Evolutionary conservation across 1,140 invertebrate genomes (phyloP), one percentile per base, ranked within the genome.

Genomic region (Drosophila jambulina): DNA sequence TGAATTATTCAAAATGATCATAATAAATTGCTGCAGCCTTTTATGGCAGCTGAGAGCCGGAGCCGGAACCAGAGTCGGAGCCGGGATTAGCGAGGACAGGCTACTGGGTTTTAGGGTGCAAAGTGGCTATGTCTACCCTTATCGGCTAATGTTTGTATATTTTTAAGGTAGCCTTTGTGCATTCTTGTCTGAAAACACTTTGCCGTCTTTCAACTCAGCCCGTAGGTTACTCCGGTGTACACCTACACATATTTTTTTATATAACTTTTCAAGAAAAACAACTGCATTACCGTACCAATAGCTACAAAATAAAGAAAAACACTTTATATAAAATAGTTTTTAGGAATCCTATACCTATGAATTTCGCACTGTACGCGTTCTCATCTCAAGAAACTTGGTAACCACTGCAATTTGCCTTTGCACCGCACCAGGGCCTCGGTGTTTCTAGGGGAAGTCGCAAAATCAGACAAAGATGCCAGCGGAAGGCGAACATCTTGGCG

Each of bases 1-100:
- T 82, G 79, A 82, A 74, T 85, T 70, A 83, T 80, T 75, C 68
- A 63, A 74, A 80, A 71, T 83, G 71, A 80, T 84, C 72, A 78
- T 80, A 80, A 87, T 87, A 87, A 87, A 87, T 88, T 80, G 54
- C 40, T 68, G 78, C 68, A 69, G 69, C 60, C 67, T 45, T 69
- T 69, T 69, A 64, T 54, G 48, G 58, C 54, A 71, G 65, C 60
- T 57, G 45, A 40, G n/a, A 32, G 32, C 38, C 43, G 40, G 15
- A 27, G 9, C 25, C 17, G 25, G 27, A 32, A 13, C 27, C 12
- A 13, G n/a, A 34, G 27, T 21, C n/a, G 49, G 49, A 51, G 49
- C 19, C 13, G 19, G 32, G 51, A 54, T 54, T 54, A 34, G 51
- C 51, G 32, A 36, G 51, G 51, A 54, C 32, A 54, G 19, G 57